These are phyloP conservation scores for Lamproptera curius DNA, from an alignment of 2,888 invertebrate species.

Conservation along the genomic window DNA sequence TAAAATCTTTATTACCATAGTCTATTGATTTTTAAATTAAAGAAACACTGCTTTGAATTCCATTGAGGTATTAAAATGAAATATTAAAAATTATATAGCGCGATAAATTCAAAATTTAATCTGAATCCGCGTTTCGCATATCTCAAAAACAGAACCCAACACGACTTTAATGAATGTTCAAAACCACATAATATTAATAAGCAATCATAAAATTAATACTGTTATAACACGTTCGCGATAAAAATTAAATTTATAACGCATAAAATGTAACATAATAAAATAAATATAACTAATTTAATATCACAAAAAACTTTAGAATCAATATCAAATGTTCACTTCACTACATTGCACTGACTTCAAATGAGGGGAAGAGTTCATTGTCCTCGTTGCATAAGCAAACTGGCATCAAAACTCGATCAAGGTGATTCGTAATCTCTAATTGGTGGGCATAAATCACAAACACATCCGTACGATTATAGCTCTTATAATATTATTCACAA, in stretches of 20 bases:
- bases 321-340: constrained; percentile 3
- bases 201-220: background rate
- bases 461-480: constrained; percentile 13
- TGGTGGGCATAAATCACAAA: constrained; percentile 24
- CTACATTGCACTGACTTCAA: constrained; percentile 6
- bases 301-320: too few species aligned
- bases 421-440: constrained; percentile 50
- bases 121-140: background rate
- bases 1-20: constrained; percentile 1
- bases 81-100: background rate
- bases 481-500: constrained; percentile 6
- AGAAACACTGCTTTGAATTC: background rate
- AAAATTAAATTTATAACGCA: background rate
- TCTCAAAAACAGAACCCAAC: background rate
- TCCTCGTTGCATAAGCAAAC: constrained; percentile 61
- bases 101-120: background rate
- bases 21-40: constrained; percentile 17
- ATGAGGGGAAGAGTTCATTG: constrained; percentile 42
- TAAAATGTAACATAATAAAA: background rate
- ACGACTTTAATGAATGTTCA: background rate
- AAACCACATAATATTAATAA: background rate
- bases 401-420: constrained; percentile 65
- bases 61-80: background rate
- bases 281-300: background rate
- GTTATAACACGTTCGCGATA: background rate